phyloP scores from a whole-genome alignment of 2,888 invertebrate species.

The Eugnorisma glareosa region DNA sequence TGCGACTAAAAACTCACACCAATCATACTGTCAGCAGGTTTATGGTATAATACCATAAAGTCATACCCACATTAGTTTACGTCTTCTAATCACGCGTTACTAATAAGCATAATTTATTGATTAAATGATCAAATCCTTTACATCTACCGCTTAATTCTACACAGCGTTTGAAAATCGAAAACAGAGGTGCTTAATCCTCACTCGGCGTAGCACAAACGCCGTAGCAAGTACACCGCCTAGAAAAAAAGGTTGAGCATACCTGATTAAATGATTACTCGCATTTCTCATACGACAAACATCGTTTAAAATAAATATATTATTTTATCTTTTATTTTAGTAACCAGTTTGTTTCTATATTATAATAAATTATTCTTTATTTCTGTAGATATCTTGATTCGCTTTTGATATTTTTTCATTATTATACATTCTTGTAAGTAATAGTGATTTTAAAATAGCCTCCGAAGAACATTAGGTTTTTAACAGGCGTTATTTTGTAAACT shows the following conservation, averaged over 20 bases:
- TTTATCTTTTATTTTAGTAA: slow-evolving; percentile 31
- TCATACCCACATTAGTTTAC: slow-evolving; percentile 35
- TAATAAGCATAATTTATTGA: slow-evolving; percentile 52
- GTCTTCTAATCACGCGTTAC: slow-evolving; percentile 40
- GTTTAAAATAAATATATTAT: slow-evolving; percentile 29
- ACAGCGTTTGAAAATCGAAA: slow-evolving; percentile 25
- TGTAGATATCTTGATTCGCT: slow-evolving; percentile 5
- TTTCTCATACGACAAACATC: slow-evolving; percentile 43
- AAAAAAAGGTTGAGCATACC: slow-evolving; percentile 40
- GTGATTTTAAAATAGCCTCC: slow-evolving; percentile 1
- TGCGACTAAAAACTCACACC: slow-evolving; percentile 19
- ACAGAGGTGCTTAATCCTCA: slow-evolving; percentile 32
- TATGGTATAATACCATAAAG: slow-evolving; percentile 41
- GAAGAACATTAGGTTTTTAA: neutral
- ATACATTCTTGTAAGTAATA: neutral
- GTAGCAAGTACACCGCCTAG: slow-evolving; percentile 3
- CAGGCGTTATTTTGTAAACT: neutral
- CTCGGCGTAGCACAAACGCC: neutral
- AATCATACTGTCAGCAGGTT: slow-evolving; percentile 42
- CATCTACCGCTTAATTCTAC: slow-evolving; percentile 34
- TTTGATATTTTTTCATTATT: slow-evolving; percentile 2
- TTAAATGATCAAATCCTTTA: slow-evolving; percentile 33
- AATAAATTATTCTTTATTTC: slow-evolving; percentile 13
- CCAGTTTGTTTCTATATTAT: slow-evolving; percentile 28
- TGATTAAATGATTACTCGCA: slow-evolving; percentile 42